These are phyloP conservation scores for Drosophila mojavensis DNA, from an alignment of 1,140 invertebrate genomes.

Conservation along the genomic window DNA sequence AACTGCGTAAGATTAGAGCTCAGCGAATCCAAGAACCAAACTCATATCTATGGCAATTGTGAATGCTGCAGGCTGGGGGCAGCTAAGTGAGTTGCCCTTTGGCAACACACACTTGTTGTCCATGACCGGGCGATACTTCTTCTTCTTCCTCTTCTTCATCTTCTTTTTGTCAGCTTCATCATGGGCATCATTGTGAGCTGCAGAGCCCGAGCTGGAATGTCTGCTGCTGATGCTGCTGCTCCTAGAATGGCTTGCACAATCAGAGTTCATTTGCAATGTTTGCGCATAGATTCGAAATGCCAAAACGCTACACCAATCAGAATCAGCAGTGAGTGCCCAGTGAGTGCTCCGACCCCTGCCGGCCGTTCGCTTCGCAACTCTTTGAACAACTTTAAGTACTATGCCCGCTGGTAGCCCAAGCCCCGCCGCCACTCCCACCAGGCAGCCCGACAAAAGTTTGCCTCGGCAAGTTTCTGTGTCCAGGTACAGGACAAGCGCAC, in stretches of 20 bases:
- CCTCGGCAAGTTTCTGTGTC: slow-evolving; percentile 23
- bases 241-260: slow-evolving; percentile 50
- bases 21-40: background rate
- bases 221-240: slow-evolving; percentile 11
- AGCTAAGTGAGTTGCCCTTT: background rate
- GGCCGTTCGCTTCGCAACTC: background rate
- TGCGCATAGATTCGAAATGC: slow-evolving; percentile 63
- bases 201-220: slow-evolving; percentile 7
- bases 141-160: no score
- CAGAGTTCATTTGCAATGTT: slow-evolving; percentile 68
- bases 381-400: slow-evolving; percentile 32
- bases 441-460: slow-evolving; percentile 19
- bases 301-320: slow-evolving; percentile 50
- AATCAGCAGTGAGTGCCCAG: slow-evolving; percentile 22
- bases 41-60: background rate
- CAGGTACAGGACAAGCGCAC: background rate
- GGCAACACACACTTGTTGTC: background rate
- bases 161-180: background rate
- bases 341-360: background rate
- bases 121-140: background rate
- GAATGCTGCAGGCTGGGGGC: background rate
- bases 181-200: slow-evolving; percentile 28
- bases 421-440: background rate
- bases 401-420: background rate
- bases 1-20: background rate